Evolutionary conservation across 2,797 vertebrate species (phyloP).

Genomic region (Enteromius argenteus): DNA sequence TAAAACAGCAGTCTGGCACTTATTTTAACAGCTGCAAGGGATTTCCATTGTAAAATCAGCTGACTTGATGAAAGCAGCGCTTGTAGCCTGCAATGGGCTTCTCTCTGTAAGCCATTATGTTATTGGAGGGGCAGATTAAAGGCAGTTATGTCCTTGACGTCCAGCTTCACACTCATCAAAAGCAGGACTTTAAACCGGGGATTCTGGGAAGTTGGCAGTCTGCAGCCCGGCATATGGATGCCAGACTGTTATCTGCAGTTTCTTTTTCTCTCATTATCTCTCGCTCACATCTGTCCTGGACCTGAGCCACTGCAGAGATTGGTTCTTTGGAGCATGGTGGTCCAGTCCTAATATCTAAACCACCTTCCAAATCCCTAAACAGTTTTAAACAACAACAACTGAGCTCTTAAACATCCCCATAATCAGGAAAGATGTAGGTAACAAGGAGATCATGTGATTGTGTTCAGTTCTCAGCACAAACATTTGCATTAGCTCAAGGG

Average conservation of each 20-base stretch:
- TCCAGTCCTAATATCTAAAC: conserved; percentile 42
- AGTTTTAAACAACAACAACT: conserved; percentile 7
- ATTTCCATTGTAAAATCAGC: conserved; percentile 85
- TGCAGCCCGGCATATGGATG: conserved; percentile 71
- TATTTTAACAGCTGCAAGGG: conserved; percentile 85
- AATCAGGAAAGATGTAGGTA: conserved; percentile 8
- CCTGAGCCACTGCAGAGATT: conserved; percentile 10
- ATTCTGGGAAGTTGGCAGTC: conserved; percentile 69
- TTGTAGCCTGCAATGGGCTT: conserved; percentile 77
- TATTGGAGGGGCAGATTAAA: conserved; percentile 77
- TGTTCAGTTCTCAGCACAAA: neutral
- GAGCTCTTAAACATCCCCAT: neutral
- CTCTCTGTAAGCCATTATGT: conserved; percentile 80
- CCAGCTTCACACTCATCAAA: conserved; percentile 76
- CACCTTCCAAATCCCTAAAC: conserved; percentile 21
- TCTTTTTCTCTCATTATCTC: conserved; percentile 48
- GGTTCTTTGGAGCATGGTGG: conserved; percentile 44
- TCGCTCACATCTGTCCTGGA: conserved; percentile 35
- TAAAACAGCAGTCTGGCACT: conserved; percentile 70
- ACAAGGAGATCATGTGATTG: neutral
- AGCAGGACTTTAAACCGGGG: conserved; percentile 71
- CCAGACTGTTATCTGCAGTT: conserved; percentile 70
- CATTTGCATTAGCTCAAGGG: conserved; percentile 1
- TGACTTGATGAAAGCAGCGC: conserved; percentile 79
- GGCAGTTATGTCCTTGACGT: conserved; percentile 75